Conservation (phyloP, 2,888 invertebrate species). For the Athetis lepigone region DNA sequence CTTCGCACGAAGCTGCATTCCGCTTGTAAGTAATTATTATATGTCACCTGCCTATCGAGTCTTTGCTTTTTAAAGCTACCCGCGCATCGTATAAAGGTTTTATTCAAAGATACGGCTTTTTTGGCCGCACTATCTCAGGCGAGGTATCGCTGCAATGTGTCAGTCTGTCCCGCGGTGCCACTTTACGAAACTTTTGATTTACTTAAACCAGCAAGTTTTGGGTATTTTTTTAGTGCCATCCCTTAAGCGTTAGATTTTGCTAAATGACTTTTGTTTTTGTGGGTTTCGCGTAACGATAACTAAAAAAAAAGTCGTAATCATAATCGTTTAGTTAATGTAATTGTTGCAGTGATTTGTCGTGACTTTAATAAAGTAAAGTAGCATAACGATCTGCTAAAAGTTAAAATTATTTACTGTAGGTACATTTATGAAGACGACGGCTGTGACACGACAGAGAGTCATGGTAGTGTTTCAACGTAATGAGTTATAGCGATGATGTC, state of each 20-base stretch:
- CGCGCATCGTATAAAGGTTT: constrained; percentile 69
- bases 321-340: too few relatives aligned
- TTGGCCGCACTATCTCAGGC: constrained; percentile 68
- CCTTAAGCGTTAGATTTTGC: constrained; percentile 47
- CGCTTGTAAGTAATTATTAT: constrained; percentile 73
- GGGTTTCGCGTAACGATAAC: too few relatives aligned
- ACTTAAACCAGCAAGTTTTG: constrained; percentile 67
- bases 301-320: too few relatives aligned
- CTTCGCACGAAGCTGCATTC: constrained; percentile 41
- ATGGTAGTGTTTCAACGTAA: constrained; percentile 71
- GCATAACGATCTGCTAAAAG: constrained; percentile 36
- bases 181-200: constrained; percentile 81
- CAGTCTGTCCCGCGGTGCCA: constrained; percentile 77
- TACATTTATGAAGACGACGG: constrained; percentile 58
- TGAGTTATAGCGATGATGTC: constrained; percentile 78
- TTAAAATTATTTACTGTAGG: constrained; percentile 52
- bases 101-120: constrained; percentile 64
- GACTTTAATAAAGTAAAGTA: constrained; percentile 16
- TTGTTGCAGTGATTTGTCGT: constrained; percentile 3
- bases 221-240: constrained; percentile 64
- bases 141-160: constrained; percentile 79
- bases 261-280: background rate
- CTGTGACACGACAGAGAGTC: constrained; percentile 48
- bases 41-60: constrained; percentile 78
- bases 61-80: constrained; percentile 76